phyloP scores from a whole-genome alignment of 53 echinoderm and acorn worm species.

The Pentamera pediparva region DNA sequence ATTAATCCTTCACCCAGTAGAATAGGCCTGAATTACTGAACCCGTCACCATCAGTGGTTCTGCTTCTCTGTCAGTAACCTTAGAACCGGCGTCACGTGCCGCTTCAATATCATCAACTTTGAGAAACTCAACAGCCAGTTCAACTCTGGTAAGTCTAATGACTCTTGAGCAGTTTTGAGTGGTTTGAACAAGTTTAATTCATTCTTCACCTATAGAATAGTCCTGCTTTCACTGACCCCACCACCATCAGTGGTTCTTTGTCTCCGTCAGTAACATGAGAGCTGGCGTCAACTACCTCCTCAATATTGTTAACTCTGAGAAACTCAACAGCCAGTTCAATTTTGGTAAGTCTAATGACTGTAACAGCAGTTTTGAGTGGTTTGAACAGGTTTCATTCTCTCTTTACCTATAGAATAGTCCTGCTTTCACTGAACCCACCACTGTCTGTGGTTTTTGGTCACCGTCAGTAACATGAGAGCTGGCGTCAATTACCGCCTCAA shows the following conservation, averaged over 20 bases:
- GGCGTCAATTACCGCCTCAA: constrained; percentile 69
- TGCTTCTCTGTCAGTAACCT: constrained; percentile 73
- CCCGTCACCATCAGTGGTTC: constrained; percentile 92
- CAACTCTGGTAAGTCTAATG: constrained; percentile 68
- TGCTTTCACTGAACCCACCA: constrained; percentile 84
- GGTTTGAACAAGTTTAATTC: too few relatives aligned
- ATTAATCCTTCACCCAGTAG: too few relatives aligned
- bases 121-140: constrained; percentile 90
- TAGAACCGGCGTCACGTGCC: constrained; percentile 51
- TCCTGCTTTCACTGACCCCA: constrained; percentile 92
- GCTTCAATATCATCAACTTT: constrained; percentile 85
- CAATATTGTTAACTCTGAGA: constrained; percentile 92
- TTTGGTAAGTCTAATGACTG: constrained; percentile 60
- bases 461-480: constrained; percentile 59
- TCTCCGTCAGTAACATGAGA: constrained; percentile 71
- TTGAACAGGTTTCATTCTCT: too few relatives aligned
- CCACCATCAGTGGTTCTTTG: constrained; percentile 98
- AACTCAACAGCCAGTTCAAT: constrained; percentile 93
- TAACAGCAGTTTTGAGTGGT: too few relatives aligned
- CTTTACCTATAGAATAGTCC: too few relatives aligned
- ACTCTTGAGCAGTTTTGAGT: too few relatives aligned
- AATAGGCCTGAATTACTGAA: too few relatives aligned
- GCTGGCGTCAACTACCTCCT: constrained; percentile 68
- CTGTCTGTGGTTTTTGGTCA: constrained; percentile 89
- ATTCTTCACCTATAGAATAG: too few relatives aligned